Evolutionary conservation across 2,113 vertebrate genomes (phyloP), one percentile per base, ranked within the genome.

Genomic region (Pavo muticus): DNA sequence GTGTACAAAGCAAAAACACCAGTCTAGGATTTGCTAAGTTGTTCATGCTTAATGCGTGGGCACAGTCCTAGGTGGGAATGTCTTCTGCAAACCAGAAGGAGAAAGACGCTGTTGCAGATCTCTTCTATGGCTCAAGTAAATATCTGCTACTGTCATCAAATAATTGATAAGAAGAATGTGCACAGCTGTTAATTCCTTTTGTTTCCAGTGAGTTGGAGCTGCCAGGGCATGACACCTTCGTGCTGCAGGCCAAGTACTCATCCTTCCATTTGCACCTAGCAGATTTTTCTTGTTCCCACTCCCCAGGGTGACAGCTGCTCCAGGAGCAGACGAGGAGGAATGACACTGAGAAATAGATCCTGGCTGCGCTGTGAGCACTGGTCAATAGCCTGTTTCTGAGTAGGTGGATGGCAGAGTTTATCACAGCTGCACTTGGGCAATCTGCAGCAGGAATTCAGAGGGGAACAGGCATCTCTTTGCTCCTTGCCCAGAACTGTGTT

Each of bases 221-320:
- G 48, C 32, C 10, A 16, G 74, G 44, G 18, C 14, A 13, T 9
- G 29, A n/a, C 37, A 27, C 25, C 4, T 60, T 56, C 35, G 5
- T 10, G 0, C 3, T 4, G 16, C 14, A 23, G 39, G 59, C 16
- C 37, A 39, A 32, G 11, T 11, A 2, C 57, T 67, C 21, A 5
- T 63, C 48, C 39, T 84, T 64, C 40, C 2, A 1, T 81, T 90
- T 84, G 11, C 25, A 63, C 35, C 56, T 57, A 32, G 35, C 14
- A 50, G 13, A 16, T 20, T 21, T 42, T 56, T 17, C 60, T 65
- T 25, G 13, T 35, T 74, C 5, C 19, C 19, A 0, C 18, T 71
- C 69, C 65, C 17, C 37, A 68, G 83, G 23, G 2, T 17, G 3
- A 12, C 40, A 52, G 37, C 76, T 60, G 59, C 35, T n/a, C 3